phyloP scores from a whole-genome alignment of 1,140 invertebrate genomes.

The Micrasema minimum region DNA sequence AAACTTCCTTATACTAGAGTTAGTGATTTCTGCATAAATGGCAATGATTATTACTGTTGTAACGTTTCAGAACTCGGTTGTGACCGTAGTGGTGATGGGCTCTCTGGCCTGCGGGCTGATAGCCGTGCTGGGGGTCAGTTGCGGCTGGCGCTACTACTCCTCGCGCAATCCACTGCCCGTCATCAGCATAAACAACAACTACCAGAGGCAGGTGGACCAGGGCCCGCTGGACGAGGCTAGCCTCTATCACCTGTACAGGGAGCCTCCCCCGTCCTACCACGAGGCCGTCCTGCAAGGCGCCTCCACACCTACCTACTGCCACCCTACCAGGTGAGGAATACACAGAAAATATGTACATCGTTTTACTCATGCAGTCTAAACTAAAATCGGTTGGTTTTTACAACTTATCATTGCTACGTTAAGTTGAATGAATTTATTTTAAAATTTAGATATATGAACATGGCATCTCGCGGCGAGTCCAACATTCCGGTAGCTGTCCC shows the following conservation, averaged over 20 bases:
- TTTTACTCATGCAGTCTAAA: too few species aligned
- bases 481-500: slow-evolving; percentile 37
- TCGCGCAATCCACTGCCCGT: slow-evolving; percentile 15
- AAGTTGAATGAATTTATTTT: too few species aligned
- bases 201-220: slow-evolving; percentile 40
- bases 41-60: too few species aligned
- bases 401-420: too few species aligned
- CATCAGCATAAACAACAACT: slow-evolving; percentile 35
- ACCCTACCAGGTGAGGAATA: slow-evolving; percentile 43
- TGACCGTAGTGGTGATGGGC: slow-evolving; percentile 47
- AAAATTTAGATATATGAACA: slow-evolving; percentile 29
- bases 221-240: slow-evolving; percentile 46
- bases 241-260: slow-evolving; percentile 49
- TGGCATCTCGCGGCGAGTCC: slow-evolving; percentile 35
- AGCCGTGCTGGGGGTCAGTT: slow-evolving; percentile 41
- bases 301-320: slow-evolving; percentile 45
- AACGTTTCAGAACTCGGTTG: slow-evolving; percentile 49
- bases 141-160: slow-evolving; percentile 44
- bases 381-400: too few species aligned
- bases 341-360: neutral
- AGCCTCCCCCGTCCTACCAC: slow-evolving; percentile 50
- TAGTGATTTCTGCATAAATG: too few species aligned
- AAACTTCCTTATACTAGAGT: too few species aligned
- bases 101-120: slow-evolving; percentile 47
- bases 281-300: slow-evolving; percentile 51